phyloP scores from a whole-genome alignment of 2,113 vertebrate genomes.

The Elaphurus davidianus region DNA sequence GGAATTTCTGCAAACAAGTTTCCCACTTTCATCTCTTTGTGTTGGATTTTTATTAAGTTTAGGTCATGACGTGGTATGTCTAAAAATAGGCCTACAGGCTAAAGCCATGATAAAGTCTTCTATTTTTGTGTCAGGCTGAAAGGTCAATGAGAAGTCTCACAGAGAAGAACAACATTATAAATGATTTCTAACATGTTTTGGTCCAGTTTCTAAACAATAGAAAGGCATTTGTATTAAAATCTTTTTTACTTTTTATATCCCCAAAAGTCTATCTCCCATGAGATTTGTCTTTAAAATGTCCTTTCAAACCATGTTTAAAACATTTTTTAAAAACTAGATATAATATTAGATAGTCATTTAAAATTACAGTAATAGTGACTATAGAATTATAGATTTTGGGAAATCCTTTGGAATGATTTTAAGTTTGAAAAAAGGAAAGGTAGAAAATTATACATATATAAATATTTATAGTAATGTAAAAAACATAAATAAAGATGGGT shows the following conservation, averaged over 20 bases:
- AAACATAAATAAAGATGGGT: background rate
- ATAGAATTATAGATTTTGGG: background rate
- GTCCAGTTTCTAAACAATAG: background rate
- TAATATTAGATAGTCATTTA: background rate
- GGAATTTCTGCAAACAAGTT: slow-evolving; percentile 60
- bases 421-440: background rate
- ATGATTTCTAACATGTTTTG: background rate
- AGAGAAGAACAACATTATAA: background rate
- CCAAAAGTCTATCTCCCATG: background rate
- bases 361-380: background rate
- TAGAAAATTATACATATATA: background rate
- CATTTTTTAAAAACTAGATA: background rate
- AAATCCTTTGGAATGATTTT: background rate
- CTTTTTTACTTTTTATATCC: background rate
- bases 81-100: slow-evolving; percentile 60
- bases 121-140: slow-evolving; percentile 51
- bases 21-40: slow-evolving; percentile 74
- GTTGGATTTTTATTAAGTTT: slow-evolving; percentile 69
- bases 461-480: background rate
- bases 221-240: background rate
- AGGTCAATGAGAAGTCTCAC: slow-evolving; percentile 54
- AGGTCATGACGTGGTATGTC: slow-evolving; percentile 22
- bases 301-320: background rate
- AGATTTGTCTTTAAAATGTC: background rate
- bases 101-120: slow-evolving; percentile 40